phyloP scores from a whole-genome alignment of 2,888 invertebrate genomes.

The Ecliptopera silaceata region DNA sequence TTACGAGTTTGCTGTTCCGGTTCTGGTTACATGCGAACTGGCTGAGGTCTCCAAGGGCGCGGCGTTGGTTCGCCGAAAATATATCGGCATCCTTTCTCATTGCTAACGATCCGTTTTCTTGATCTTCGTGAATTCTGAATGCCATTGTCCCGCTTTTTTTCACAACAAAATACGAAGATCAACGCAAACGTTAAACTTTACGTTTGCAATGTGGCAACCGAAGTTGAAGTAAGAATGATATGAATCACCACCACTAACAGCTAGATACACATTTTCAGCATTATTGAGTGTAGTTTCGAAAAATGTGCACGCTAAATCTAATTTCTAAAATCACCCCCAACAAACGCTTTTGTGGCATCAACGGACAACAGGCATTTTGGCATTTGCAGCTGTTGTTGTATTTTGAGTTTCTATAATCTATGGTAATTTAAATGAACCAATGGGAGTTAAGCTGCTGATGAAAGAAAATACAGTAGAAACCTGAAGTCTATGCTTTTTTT shows the following conservation, averaged over 20 bases:
- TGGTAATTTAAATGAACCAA: slow-evolving; percentile 72
- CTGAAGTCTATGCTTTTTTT: slow-evolving; percentile 24
- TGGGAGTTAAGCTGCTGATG: slow-evolving; percentile 38
- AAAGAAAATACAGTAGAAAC: too few relatives aligned
- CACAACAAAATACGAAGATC: slow-evolving; percentile 59
- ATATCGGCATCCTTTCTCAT: slow-evolving; percentile 79
- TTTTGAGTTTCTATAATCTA: slow-evolving; percentile 68
- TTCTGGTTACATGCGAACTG: slow-evolving; percentile 82
- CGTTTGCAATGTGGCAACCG: slow-evolving; percentile 51
- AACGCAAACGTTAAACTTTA: slow-evolving; percentile 46
- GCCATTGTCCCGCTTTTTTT: slow-evolving; percentile 84
- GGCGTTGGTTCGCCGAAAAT: slow-evolving; percentile 81
- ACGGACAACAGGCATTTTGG: slow-evolving; percentile 78
- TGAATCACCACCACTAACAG: slow-evolving; percentile 27
- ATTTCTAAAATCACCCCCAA: slow-evolving; percentile 66
- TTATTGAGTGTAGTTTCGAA: slow-evolving; percentile 57
- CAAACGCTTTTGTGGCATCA: slow-evolving; percentile 67
- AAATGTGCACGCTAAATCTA: slow-evolving; percentile 39
- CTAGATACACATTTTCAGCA: slow-evolving; percentile 59
- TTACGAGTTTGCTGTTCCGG: slow-evolving; percentile 80
- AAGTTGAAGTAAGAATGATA: slow-evolving; percentile 53
- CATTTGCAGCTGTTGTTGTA: slow-evolving; percentile 77
- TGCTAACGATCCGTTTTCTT: slow-evolving; percentile 86
- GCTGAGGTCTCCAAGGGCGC: slow-evolving; percentile 85
- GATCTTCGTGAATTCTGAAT: slow-evolving; percentile 90